These are phyloP conservation scores for Agonopterix alstromeriana DNA, from an alignment of 2,888 invertebrate species.

Conservation along the genomic window DNA sequence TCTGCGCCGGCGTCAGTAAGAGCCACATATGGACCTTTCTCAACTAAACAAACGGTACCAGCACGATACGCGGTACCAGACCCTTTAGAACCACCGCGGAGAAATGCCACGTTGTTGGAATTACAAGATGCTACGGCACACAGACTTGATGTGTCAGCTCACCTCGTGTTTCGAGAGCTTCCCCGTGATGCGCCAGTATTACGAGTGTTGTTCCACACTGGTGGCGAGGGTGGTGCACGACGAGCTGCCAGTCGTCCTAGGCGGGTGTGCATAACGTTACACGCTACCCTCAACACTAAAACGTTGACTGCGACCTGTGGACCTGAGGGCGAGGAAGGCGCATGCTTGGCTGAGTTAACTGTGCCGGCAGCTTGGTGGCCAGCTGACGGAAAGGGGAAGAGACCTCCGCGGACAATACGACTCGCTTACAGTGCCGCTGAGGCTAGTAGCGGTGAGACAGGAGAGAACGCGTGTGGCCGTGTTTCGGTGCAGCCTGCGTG, in stretches of 20 bases:
- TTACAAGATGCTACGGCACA: conserved; percentile 82
- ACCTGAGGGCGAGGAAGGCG: conserved; percentile 94
- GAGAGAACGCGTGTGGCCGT: conserved; percentile 84
- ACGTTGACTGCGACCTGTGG: conserved; percentile 92
- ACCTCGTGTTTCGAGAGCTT: conserved; percentile 91
- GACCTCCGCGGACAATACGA: conserved; percentile 85
- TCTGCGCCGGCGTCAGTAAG: conserved; percentile 93
- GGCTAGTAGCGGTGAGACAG: conserved; percentile 81
- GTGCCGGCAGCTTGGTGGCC: conserved; percentile 96
- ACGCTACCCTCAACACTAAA: conserved; percentile 79
- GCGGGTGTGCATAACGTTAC: conserved; percentile 87
- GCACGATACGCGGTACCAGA: conserved; percentile 93
- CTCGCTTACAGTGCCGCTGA: conserved; percentile 93
- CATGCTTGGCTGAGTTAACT: conserved; percentile 91
- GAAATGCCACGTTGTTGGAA: conserved; percentile 76
- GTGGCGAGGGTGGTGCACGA: conserved; percentile 88
- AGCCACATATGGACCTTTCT: conserved; percentile 96
- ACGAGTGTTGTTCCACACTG: conserved; percentile 94
- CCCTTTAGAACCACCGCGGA: conserved; percentile 80
- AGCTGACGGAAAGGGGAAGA: conserved; percentile 76
- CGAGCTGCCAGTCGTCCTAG: conserved; percentile 83
- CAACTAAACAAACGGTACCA: conserved; percentile 95
- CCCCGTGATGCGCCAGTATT: conserved; percentile 94
- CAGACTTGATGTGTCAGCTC: conserved; percentile 93
- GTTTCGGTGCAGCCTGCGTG: conserved; percentile 80